Evolutionary conservation across 2,888 invertebrate genomes (phyloP).

Genomic region (Empis livida): DNA sequence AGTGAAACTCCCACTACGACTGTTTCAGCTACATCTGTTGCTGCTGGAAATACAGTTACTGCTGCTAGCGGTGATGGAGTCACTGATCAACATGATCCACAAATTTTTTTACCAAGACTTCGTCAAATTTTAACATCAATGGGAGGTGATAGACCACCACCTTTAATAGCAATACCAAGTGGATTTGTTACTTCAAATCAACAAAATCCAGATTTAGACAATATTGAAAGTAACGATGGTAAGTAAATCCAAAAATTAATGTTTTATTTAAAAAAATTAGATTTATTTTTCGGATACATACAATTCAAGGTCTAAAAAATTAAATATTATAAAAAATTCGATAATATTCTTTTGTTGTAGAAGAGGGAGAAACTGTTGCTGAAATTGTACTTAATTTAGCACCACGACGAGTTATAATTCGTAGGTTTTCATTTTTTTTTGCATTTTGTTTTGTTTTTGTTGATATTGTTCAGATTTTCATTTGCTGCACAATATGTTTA

Average conservation of each 20-base stretch:
- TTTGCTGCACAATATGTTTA: too few species aligned
- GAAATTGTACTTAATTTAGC: slow-evolving; percentile 15
- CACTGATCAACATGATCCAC: neutral
- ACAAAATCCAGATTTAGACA: slow-evolving; percentile 5
- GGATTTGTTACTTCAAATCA: slow-evolving; percentile 7
- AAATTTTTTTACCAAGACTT: neutral
- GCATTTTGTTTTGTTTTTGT: slow-evolving; percentile 2
- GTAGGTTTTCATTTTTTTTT: slow-evolving; percentile 15
- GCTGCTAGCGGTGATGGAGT: neutral
- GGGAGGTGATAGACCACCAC: slow-evolving; percentile 1
- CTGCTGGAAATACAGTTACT: neutral
- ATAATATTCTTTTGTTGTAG: slow-evolving; percentile 9
- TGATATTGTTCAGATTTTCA: neutral
- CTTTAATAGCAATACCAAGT: slow-evolving; percentile 6
- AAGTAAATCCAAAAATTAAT: neutral
- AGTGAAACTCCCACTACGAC: too few species aligned
- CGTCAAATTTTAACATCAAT: neutral
- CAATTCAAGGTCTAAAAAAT: too few species aligned
- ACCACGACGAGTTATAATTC: slow-evolving; percentile 14
- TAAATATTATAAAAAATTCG: neutral
- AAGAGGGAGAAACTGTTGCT: slow-evolving; percentile 13
- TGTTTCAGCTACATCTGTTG: too few species aligned
- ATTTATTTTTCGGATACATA: neutral
- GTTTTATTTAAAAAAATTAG: neutral
- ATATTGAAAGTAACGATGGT: neutral